Percentiles rank a stretch among this genome's conserved stretches.
These are phyloP conservation scores for Mnemiopsis leidyi DNA, from an alignment of 37 sponge, comb jelly and placozoan genomes.

Conservation along the genomic window DNA sequence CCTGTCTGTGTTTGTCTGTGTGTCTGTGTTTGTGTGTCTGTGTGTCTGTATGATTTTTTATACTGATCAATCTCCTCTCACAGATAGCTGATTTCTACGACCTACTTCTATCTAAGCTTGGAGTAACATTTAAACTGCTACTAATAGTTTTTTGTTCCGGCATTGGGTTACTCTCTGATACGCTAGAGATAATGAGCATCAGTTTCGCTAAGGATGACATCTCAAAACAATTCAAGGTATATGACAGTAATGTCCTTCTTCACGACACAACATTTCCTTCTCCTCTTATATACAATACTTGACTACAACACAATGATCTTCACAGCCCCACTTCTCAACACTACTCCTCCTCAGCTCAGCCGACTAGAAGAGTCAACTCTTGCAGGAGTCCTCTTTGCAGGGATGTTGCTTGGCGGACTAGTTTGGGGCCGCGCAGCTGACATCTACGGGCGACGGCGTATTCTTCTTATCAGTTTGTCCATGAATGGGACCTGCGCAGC, in stretches of 20 bases:
- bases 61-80: not conserved
- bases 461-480: constrained; percentile 75
- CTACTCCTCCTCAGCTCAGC: no score
- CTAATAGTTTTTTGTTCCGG: not conserved
- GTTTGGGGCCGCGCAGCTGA: constrained; percentile 88
- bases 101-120: not conserved
- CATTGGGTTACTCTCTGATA: constrained; percentile 19
- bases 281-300: no score
- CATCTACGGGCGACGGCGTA: constrained; percentile 74
- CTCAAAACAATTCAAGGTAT: constrained; percentile 8
- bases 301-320: no score
- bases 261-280: no score
- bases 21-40: no score
- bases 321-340: no score
- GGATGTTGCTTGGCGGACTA: constrained; percentile 91
- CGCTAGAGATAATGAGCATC: constrained; percentile 60
- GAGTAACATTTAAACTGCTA: not conserved
- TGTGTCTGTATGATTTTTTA: no score
- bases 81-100: constrained; percentile 2
- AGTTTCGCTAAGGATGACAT: constrained; percentile 25
- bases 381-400: constrained; percentile 63
- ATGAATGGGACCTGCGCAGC: constrained; percentile 85
- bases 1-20: no score
- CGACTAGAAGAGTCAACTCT: constrained; percentile 46
- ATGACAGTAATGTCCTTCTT: not conserved